These are phyloP conservation scores for Candoia aspera DNA, from an alignment of 2,113 vertebrate genomes.

Conservation along the genomic window DNA sequence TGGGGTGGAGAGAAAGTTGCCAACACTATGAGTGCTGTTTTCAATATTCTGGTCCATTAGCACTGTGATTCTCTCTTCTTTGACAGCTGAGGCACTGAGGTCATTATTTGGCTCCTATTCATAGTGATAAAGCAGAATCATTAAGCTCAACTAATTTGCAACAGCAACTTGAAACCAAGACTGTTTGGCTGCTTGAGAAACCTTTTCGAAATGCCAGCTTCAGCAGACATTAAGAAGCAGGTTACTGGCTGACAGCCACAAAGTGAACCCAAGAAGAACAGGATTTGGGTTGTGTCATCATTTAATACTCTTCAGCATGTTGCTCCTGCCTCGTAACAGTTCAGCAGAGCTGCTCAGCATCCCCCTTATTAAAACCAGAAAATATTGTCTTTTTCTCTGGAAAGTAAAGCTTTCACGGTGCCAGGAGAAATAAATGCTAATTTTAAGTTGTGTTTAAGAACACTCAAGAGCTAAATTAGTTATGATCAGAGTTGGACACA, in stretches of 20 bases:
- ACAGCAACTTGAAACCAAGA: not conserved
- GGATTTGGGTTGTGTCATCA: not conserved
- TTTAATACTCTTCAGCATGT: not conserved
- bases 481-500: not conserved
- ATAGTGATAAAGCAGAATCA: not conserved
- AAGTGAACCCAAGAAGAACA: not conserved
- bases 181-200: not conserved
- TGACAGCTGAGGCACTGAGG: not conserved
- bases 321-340: not conserved
- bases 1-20: not conserved
- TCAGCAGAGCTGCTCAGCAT: not conserved
- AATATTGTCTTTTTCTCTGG: no score
- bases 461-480: not conserved
- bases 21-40: not conserved
- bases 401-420: not conserved
- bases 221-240: not conserved
- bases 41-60: not conserved
- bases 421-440: not conserved
- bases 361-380: not conserved
- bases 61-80: not conserved
- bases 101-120: slow-evolving; percentile 9
- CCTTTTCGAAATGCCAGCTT: slow-evolving; percentile 14
- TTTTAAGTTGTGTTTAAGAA: not conserved
- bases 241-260: not conserved
- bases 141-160: slow-evolving; percentile 8